Base-by-base conservation (phyloP, 2,113 vertebrate genomes). In the Chionomys nivalis region DNA sequence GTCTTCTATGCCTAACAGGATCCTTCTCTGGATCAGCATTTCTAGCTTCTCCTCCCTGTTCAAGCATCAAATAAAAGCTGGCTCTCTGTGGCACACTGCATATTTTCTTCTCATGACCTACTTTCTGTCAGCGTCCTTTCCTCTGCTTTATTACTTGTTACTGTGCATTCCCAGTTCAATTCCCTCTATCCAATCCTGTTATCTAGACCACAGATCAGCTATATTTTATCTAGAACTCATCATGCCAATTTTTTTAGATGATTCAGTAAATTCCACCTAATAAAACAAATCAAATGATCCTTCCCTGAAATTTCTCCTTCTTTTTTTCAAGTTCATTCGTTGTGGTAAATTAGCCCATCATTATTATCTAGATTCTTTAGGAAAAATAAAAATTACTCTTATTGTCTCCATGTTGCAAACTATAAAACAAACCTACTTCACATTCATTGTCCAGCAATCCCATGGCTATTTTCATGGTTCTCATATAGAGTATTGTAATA, bases 271-370 rank as follows among this genome's bases (percentile, higher is more conserved):
- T 70, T 8, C 0, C 7, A 78, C 58, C 14, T 31, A 55, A 79
- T 3, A 0, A 26, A 89, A 87, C 1, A 9, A 6, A 0, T 9
- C 2, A 12, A 8, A 0, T 9, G 9, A 24, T 58, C 1, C 2
- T 92, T 36, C 11, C 12, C 26, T 7, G 5, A 17, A 47, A 65
- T 61, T 76, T 6, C 23, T 85, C 5, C 16, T 70, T 72, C 36
- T 73, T 10, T 2, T 14, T 28, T 23, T 81, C 49, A 11, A 61
- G 7, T 33, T 79, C 93, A 65, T 12, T 31, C 10, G 68, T 0
- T 63, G 89, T 42, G 7, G 13, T 49, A 49, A 90, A 52, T 31
- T 28, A 0, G 9, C 42, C 13, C 19, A 82, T 0, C 3, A 33
- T 36, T 24, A 3, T 8, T 31, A 75, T 24, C 14, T 61, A 94